A percentile compares a stretch with the other conserved stretches of the same genome.
These are phyloP conservation scores for Lemur catta DNA, from an alignment of 2,797 vertebrate genomes.

Conservation along the genomic window DNA sequence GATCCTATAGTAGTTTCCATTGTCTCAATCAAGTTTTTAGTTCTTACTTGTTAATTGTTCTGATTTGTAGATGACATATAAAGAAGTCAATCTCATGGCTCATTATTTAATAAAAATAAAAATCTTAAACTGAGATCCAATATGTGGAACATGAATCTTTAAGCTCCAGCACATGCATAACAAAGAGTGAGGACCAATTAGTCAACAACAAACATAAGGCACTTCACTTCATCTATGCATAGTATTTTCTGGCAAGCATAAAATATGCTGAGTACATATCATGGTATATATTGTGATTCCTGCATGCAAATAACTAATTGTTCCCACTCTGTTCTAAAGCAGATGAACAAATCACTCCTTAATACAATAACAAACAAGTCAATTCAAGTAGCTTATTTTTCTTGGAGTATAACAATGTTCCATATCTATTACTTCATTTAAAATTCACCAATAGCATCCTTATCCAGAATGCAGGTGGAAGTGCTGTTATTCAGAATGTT, in stretches of 20 bases:
- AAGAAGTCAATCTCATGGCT: not conserved
- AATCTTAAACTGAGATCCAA: not conserved
- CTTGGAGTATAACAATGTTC: not conserved
- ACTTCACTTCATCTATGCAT: not conserved
- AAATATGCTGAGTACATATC: not conserved
- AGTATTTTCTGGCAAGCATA: not conserved
- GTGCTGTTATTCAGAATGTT: not conserved
- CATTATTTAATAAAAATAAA: constrained; percentile 7
- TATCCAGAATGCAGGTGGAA: not conserved
- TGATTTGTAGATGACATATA: not conserved
- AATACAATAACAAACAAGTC: not conserved
- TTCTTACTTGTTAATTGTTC: not conserved
- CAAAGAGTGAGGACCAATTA: not conserved
- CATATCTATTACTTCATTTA: constrained; percentile 15
- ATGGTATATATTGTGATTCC: not conserved
- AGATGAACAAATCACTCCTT: not conserved
- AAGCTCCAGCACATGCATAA: not conserved
- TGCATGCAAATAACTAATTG: not conserved
- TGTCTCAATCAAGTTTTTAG: not conserved
- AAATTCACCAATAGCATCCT: not conserved
- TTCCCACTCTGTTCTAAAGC: not conserved
- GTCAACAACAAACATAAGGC: not conserved
- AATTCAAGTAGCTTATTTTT: not conserved
- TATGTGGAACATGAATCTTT: not conserved
- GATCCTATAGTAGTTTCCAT: not conserved